Evolutionary conservation across 2,113 vertebrate species (phyloP), one percentile per base, ranked within the genome.

Genomic region (Catagonus wagneri): DNA sequence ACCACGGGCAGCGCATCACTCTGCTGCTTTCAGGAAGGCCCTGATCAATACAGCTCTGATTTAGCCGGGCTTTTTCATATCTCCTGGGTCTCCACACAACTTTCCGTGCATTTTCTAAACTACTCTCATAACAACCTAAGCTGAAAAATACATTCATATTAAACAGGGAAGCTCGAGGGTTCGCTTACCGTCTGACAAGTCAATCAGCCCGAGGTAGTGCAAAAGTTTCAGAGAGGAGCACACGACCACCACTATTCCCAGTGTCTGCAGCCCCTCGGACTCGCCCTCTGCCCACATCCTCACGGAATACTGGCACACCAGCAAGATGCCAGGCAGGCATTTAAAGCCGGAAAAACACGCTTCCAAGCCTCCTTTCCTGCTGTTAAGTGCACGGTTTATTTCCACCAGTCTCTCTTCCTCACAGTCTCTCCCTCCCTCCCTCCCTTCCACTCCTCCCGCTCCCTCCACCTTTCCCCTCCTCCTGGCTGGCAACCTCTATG

Each of bases 161-260:
- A 95, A 83, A 93, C 54, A 7, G 17, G 78, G 94, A 95, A 97
- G 94, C 93, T 95, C 58, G 69, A 39, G 89, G 75, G 63, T 83
- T 97, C 83, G 98, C 99, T 99, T 99, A 99, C 99, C 99, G 96
- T 99, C 99, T 50, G 98, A 98, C 44, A 99, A 99, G 93, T 98
- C 98, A 98, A 99, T 99, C 97, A 99, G 98, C 98, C 99, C 99
- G 10, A 99, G 98, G 25, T 99, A 98, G 97, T 99, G 99, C 98
- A 99, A 98, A 97, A 99, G 98, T 99, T 99, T 99, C 96, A 99
- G 97, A 81, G 99, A 99, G 69, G 98, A 99, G 96, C 99, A 99
- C 93, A 99, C 97, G 97, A 99, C 97, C 97, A 99, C 98, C 94
- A 99, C 98, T 97, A 99, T 99, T 44, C 98, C 99, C 95, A 99